phyloP scores from a whole-genome alignment of 2,797 vertebrate species.

The Microcaecilia unicolor region DNA sequence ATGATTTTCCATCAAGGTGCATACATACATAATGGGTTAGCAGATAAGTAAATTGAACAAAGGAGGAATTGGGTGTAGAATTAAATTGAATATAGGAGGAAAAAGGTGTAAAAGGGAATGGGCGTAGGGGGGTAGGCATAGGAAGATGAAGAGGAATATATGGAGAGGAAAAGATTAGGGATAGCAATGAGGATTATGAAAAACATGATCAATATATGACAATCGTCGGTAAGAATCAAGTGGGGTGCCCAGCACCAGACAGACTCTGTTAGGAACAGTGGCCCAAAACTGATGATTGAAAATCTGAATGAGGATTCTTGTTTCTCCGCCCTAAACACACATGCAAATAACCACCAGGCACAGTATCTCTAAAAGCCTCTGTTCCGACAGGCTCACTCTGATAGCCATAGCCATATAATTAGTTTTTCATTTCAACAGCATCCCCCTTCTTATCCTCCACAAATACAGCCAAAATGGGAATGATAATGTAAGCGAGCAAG shows the following conservation, averaged over 20 bases:
- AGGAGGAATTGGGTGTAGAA: too few relatives aligned
- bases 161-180: too few relatives aligned
- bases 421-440: slow-evolving; percentile 19
- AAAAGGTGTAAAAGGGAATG: too few relatives aligned
- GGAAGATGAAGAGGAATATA: too few relatives aligned
- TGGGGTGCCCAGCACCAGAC: slow-evolving; percentile 11
- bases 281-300: slow-evolving; percentile 20
- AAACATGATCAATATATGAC: too few relatives aligned
- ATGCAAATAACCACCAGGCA: neutral
- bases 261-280: slow-evolving; percentile 20
- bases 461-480: slow-evolving; percentile 23
- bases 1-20: too few relatives aligned
- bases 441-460: slow-evolving; percentile 20
- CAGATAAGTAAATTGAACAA: too few relatives aligned
- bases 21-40: too few relatives aligned
- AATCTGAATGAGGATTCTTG: slow-evolving; percentile 5
- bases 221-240: too few relatives aligned
- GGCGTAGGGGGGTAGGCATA: too few relatives aligned
- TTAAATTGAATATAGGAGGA: too few relatives aligned
- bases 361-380: slow-evolving; percentile 1
- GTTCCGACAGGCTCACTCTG: neutral
- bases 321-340: neutral
- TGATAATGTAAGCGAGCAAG: slow-evolving; percentile 2
- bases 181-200: too few relatives aligned
- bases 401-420: slow-evolving; percentile 9